Evolutionary conservation across 2,113 vertebrate genomes (phyloP).

Genomic region (Actenoides lindsayi): DNA sequence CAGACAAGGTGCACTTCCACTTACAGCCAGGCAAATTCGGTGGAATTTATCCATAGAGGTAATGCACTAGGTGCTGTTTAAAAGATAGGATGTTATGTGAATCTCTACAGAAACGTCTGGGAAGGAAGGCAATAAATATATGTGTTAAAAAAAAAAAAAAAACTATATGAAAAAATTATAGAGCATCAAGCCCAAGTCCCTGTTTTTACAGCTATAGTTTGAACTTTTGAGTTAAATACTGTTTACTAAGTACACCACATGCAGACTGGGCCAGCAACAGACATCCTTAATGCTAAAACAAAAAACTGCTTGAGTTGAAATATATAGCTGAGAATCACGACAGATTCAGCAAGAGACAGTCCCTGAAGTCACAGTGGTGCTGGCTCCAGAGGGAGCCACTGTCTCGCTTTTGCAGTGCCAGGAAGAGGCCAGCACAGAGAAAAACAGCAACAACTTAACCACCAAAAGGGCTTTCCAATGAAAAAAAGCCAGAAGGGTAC

Average conservation of each 20-base stretch:
- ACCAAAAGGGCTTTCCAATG: not conserved
- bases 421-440: not conserved
- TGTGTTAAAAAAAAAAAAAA: not conserved
- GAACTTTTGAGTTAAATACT: not conserved
- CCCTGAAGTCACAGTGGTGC: not conserved
- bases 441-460: not conserved
- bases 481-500: not conserved
- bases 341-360: not conserved
- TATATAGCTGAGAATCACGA: not conserved
- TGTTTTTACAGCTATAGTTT: not conserved
- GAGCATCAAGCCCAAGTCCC: not conserved
- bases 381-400: slow-evolving; percentile 71
- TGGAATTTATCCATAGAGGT: not conserved
- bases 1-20: not conserved
- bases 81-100: not conserved
- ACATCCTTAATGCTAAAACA: not conserved
- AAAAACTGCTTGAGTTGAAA: not conserved
- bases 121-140: not conserved
- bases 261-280: not conserved
- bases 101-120: not conserved
- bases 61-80: not conserved
- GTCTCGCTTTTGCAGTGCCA: slow-evolving; percentile 36
- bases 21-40: not conserved
- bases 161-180: not conserved
- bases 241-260: not conserved